Base-by-base conservation (phyloP, 2,113 vertebrate species). In the Burhinus oedicnemus region DNA sequence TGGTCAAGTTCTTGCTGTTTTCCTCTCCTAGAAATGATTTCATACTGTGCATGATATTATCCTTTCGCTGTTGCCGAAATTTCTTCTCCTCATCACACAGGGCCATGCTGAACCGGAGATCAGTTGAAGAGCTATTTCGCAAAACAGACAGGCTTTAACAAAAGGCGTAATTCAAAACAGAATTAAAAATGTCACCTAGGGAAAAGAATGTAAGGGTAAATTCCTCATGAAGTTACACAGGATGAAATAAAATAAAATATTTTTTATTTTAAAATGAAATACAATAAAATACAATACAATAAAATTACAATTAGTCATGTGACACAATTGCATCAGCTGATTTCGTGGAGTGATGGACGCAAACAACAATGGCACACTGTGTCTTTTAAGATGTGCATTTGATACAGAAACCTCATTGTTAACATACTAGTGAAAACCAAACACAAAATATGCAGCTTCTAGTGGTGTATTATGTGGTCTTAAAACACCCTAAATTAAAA, bases 41-140 rank as follows among this genome's bases (percentile, higher is more conserved):
- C 96, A 99, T 99, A 72, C 98, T 99, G 45, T 98, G 98, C 98
- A 99, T 98, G 86, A 99, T 98, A 49, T 97, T 97, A 25, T 99
- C 98, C 45, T 98, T 98, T 22, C 99, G 98, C 52, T 98, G 98
- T 18, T 99, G 98, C 70, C 99, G 97, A 96, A 99, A 99, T 27
- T 78, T 74, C 94, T 99, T 99, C 97, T 99, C 99, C 92, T 99
- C 98, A 18, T 99, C 98, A 61, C 99, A 99, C 66, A 99, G 95
- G 9, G 99, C 98, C 98, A 99, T 99, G 87, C 99, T 99, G 96
- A 99, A 99, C 26, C 99, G 98, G 51, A 99, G 98, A 86, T 99
- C 99, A 6, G 98, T 98, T 5, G 98, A 98, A 47, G 99, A 99
- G 62, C 99, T 99, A 78, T 3, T 30, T 17, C 19, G 22, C 3